phyloP scores from a whole-genome alignment of 23 tunicate genomes.

The Trididemnum nubilum region DNA sequence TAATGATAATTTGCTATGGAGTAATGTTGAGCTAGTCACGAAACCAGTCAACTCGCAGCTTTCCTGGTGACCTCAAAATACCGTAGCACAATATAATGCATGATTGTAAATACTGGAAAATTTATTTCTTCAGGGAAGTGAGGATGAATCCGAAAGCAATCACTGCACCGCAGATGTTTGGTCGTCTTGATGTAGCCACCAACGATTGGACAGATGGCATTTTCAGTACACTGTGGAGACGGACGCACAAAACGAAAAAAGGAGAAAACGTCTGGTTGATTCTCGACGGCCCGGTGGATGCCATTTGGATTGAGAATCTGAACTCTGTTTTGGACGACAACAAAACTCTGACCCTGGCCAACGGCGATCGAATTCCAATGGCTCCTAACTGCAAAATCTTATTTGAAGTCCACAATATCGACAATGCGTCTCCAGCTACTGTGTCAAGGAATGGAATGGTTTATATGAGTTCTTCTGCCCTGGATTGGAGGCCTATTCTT shows the following conservation, averaged over 20 bases:
- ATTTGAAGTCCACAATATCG: conserved; percentile 98
- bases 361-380: conserved; percentile 98
- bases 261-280: conserved; percentile 96
- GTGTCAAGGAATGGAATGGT: conserved; percentile 99
- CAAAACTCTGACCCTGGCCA: conserved; percentile 97
- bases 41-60: no score
- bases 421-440: conserved; percentile 99
- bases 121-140: no score
- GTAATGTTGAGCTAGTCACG: no score
- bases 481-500: conserved; percentile 96
- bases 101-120: no score
- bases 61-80: no score
- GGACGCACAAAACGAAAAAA: conserved; percentile 94
- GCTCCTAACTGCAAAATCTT: conserved; percentile 94
- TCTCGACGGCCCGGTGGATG: conserved; percentile 98
- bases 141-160: conserved; percentile 99
- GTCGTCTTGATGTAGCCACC: conserved; percentile 96
- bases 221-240: conserved; percentile 93
- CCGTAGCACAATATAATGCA: no score
- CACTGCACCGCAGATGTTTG: conserved; percentile 99
- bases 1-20: no score
- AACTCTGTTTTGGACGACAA: conserved; percentile 99
- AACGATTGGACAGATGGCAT: conserved; percentile 99
- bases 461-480: conserved; percentile 93
- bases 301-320: conserved; percentile 98